Evolutionary conservation across 2,888 invertebrate genomes (phyloP).

Genomic region (Phlogophora meticulosa): DNA sequence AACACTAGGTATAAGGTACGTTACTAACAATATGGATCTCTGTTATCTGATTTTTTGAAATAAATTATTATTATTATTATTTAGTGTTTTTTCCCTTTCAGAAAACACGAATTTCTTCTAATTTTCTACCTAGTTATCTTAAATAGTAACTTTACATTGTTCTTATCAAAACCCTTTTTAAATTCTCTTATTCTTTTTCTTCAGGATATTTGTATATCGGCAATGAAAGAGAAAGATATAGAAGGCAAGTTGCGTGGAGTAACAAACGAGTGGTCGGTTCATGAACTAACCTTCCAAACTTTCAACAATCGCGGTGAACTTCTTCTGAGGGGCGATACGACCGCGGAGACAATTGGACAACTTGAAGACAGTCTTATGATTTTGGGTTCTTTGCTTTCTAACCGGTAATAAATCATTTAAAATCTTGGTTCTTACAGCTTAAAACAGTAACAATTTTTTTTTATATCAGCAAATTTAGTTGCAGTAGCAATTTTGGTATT

Average conservation of each 20-base stretch:
- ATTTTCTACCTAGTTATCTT: no score
- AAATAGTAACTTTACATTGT: not conserved
- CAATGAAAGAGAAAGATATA: conserved; percentile 99
- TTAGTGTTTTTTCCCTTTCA: no score
- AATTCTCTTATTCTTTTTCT: not conserved
- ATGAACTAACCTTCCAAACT: conserved; percentile 97
- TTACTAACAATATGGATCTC: no score
- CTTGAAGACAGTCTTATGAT: conserved; percentile 99
- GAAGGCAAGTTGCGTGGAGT: conserved; percentile 98
- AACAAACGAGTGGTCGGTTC: conserved; percentile 98
- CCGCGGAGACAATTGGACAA: conserved; percentile 98
- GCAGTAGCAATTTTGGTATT: no score
- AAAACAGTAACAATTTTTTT: not conserved
- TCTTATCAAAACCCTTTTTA: not conserved
- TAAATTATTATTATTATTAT: no score
- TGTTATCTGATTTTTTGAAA: no score
- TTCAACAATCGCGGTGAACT: conserved; percentile 99
- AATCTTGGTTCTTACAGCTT: not conserved
- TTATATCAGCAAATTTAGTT: no score
- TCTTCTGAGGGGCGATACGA: conserved; percentile 97
- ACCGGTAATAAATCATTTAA: conserved; percentile 91
- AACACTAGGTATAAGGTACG: no score
- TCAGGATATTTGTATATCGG: conserved; percentile 98
- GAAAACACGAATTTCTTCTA: no score
- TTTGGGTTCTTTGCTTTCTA: conserved; percentile 97